Evolutionary conservation across 2,113 vertebrate species (phyloP), one percentile per base, ranked within the genome.

Genomic region (Nestor notabilis): DNA sequence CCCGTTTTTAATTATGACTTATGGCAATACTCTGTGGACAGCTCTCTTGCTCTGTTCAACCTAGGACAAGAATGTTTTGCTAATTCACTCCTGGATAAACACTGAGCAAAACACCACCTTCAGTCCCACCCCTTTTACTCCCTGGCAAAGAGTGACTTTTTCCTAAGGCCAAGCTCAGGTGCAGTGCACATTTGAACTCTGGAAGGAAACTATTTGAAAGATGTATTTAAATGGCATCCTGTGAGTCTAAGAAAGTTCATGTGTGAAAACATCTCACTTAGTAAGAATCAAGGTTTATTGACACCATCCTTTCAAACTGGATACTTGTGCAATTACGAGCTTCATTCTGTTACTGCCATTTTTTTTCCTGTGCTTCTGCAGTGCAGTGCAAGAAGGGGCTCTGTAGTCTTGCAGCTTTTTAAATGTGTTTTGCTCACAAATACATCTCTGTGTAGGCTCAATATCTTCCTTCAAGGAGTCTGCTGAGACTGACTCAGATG

Each of bases 131-230:
- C 29, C 69, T 89, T 28, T 64, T 66, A 44, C 27, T 85, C 37
- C 33, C 70, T 93, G 87, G 94, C 90, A 87, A 81, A 68, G 71
- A 81, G 20, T 19, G 29, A 93, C 69, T 79, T 93, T 96, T 94
- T 95, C 93, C 96, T 91, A 84, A 81, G 64, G 37, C 33, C 3
- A 2, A 89, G 76, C 55, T 87, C 81, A 83, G 49, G 63, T 31
- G 41, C 50, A 89, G 60, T 35, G 65, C n/a, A 41, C 25, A 17
- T 41, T 84, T 56, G 19, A 29, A 52, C 47, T 90, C 20, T 63
- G 76, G 47, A 88, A 90, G 83, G 91, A 93, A 95, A 84, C 47
- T 81, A 33, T 91, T 94, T 64, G 69, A 79, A 95, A 84, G 72
- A 47, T 71, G 29, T 33, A 44, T 75, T 94, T 83, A 87, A 82